Evolutionary conservation across 2,797 vertebrate genomes (phyloP).

Genomic region (Acestrorhynchus altus): DNA sequence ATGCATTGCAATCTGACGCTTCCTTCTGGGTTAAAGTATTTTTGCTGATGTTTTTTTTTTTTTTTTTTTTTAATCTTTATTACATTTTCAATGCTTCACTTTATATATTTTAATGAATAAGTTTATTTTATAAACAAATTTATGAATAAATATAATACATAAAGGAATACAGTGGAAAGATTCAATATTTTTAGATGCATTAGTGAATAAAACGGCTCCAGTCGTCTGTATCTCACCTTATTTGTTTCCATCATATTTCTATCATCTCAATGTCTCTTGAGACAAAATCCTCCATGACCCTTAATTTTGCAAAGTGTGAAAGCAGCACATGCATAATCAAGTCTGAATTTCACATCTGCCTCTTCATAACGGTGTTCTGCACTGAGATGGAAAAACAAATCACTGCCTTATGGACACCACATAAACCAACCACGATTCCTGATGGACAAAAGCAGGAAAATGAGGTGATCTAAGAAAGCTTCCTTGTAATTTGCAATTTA

Average conservation of each 20-base stretch:
- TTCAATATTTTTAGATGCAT: too few relatives aligned
- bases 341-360: not conserved
- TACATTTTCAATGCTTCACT: too few relatives aligned
- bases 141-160: too few relatives aligned
- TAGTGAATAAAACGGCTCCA: not conserved
- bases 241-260: too few relatives aligned
- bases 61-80: too few relatives aligned
- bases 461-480: not conserved
- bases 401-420: not conserved
- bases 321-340: not conserved
- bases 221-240: not conserved
- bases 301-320: not conserved
- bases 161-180: too few relatives aligned
- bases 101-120: too few relatives aligned
- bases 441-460: not conserved
- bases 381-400: constrained; percentile 7
- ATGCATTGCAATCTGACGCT: too few relatives aligned
- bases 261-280: not conserved
- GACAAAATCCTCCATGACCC: not conserved
- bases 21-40: too few relatives aligned
- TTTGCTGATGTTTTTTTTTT: too few relatives aligned
- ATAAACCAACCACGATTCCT: constrained; percentile 21
- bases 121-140: too few relatives aligned
- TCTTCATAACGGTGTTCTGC: constrained; percentile 15
- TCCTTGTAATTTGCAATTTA: constrained; percentile 20